Evolutionary conservation across 2,797 vertebrate genomes (phyloP), one percentile per base, ranked within the genome.

Genomic region (Spinus pinus): DNA sequence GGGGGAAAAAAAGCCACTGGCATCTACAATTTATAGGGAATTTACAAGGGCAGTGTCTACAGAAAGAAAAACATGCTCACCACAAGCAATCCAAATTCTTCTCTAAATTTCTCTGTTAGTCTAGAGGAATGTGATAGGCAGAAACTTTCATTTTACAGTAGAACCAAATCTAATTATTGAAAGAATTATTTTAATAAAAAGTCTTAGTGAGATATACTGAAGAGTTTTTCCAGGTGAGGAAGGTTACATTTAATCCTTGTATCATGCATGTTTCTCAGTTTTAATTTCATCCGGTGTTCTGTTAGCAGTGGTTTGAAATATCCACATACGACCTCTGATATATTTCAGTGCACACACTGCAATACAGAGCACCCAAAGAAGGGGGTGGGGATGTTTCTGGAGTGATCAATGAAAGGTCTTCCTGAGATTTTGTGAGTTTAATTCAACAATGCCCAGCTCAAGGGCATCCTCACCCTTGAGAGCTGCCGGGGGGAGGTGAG

Each of bases 101-200:
- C 46, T 92, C 64, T 41, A 58, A 30, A 49, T 74, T 71, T 83
- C 25, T 50, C 5, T 62, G 23, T 77, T 77, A 78, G 33, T 74
- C 42, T 46, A 77, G 39, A 93, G 27, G 35, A 91, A 61, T 53
- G 44, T 60, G 16, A 54, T 21, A n/a, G 53, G 30, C 53, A 82
- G 41, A 82, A 92, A 54, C 19, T 91, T 89, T 64, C 28, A 47
- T 57, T 85, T 82, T 92, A 51, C 60, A 64, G n/a, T 44, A 82
- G 61, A 87, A 80, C 27, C 24, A 71, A 78, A 64, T 65, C 39
- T 85, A 57, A 80, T 82, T 89, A 71, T n/a, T 60, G 37, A 57
- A 89, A 83, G 2, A 86, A 90, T 51, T 87, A 83, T 61, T 88
- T 88, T 75, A 90, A 81, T 54, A 39, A 85, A 87, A 93, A 81